Evolutionary conservation across 1,140 invertebrate species (phyloP).

Genomic region (Oscheius sp.): DNA sequence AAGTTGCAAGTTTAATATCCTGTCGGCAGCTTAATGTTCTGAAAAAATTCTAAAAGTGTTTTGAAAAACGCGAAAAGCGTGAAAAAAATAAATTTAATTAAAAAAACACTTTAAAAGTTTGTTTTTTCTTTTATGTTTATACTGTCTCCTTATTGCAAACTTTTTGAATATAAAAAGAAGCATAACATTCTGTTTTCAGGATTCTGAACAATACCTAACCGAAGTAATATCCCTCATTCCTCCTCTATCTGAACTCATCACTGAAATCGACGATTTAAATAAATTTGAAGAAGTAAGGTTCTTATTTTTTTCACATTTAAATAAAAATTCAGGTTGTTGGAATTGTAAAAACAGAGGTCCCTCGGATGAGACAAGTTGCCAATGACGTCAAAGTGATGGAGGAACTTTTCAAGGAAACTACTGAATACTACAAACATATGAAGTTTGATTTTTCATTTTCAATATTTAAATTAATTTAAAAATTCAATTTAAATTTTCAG

Average conservation of each 20-base stretch:
- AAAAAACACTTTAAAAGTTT: too few relatives aligned
- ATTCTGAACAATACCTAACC: constrained; percentile 4
- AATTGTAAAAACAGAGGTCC: constrained; percentile 18
- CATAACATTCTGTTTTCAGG: too few relatives aligned
- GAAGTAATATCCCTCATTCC: constrained; percentile 6
- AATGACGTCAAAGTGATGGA: constrained; percentile 18
- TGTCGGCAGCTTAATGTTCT: too few relatives aligned
- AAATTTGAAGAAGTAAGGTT: constrained; percentile 24
- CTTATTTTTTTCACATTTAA: neutral
- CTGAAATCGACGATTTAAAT: constrained; percentile 32
- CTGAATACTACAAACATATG: constrained; percentile 23
- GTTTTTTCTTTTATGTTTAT: too few relatives aligned
- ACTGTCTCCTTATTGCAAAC: too few relatives aligned
- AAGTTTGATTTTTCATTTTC: constrained; percentile 2
- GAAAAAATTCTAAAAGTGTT: too few relatives aligned
- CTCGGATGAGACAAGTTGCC: constrained; percentile 13
- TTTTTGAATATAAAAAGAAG: too few relatives aligned
- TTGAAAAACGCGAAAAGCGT: too few relatives aligned
- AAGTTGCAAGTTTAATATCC: too few relatives aligned
- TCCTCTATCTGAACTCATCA: neutral
- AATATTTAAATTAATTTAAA: too few relatives aligned
- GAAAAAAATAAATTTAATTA: too few relatives aligned
- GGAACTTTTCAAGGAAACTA: constrained; percentile 19
- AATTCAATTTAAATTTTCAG: too few relatives aligned
- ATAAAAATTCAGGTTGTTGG: constrained; percentile 15